Evolutionary conservation across 2,888 invertebrate genomes (phyloP).

Genomic region (Drosophila diplacantha): DNA sequence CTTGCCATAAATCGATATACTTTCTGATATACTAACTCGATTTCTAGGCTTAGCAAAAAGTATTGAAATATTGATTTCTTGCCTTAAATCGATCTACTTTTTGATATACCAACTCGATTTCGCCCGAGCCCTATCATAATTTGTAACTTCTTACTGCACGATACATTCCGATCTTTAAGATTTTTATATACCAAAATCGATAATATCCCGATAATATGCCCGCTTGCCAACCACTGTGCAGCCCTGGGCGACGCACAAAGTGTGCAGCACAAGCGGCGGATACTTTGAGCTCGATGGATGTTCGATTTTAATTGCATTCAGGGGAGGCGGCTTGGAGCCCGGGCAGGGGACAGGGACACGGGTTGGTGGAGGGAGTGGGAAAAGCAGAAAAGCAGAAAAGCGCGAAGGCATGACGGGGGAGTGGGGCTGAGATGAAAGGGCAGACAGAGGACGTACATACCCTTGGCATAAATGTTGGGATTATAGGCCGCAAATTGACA

Average conservation of each 20-base stretch:
- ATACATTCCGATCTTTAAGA: too few relatives aligned
- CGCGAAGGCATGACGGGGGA: background rate
- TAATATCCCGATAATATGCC: background rate
- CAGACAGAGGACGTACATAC: conserved; percentile 58
- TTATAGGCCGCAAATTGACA: conserved; percentile 76
- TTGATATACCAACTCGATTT: too few relatives aligned
- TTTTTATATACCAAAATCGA: background rate
- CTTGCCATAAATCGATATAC: too few relatives aligned
- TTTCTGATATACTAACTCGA: too few relatives aligned
- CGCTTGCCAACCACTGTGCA: conserved; percentile 11
- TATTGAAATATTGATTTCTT: too few relatives aligned
- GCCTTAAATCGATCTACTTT: too few relatives aligned
- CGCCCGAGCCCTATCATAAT: too few relatives aligned
- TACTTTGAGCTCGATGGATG: conserved; percentile 31
- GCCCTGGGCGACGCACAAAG: conserved; percentile 33
- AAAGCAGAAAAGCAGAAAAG: background rate
- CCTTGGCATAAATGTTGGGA: conserved; percentile 74
- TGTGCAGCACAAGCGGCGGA: conserved; percentile 42
- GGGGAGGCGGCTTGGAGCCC: background rate
- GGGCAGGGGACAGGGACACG: background rate
- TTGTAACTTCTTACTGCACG: too few relatives aligned
- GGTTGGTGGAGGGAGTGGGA: background rate
- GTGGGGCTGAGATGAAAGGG: background rate
- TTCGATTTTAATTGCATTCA: conserved; percentile 59
- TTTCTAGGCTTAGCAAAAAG: too few relatives aligned